Base-by-base conservation (phyloP, 2,797 vertebrate genomes). In the Ibycter americanus region DNA sequence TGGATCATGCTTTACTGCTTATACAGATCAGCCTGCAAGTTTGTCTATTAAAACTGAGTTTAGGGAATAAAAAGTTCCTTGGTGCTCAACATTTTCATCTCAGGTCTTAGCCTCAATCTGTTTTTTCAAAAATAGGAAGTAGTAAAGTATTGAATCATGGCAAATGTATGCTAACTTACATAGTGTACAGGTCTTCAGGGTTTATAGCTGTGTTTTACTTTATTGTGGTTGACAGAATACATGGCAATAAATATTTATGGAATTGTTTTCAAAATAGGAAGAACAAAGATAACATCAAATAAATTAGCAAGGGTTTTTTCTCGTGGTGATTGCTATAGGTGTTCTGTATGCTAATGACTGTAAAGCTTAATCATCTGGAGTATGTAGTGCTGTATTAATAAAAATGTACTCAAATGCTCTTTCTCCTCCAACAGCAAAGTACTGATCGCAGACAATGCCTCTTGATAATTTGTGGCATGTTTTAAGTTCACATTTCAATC, bases 241-340 rank as follows among this genome's bases (percentile, higher is more conserved):
- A 82, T 73, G 32, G 20, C 67, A 81, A 85, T 89, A 96, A 96
- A 93, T 96, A 94, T 96, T 85, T 92, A 93, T 85, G 44, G 52
- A 25, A 72, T 67, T 93, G 84, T 95, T 92, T 94, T 93, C 89
- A 87, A 93, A 93, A 92, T 31, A 87, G 23, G 52, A 90, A 87
- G 84, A 94, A 63, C 31, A 85, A 94, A 89, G 90, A 85, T 92
- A 92, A 65, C 49, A 92, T 93, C 89, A 87, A 87, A 67, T 89
- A 89, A 84, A 96, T 93, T 85, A 94, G 44, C 20, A 8, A 21
- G 2, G 19, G 47, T 42, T 70, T 81, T 89, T 90, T 51, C 44
- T 87, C 25, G 32, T 85, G 40, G 13, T 92, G 67, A 85, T 95
- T 93, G 67, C 71, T 92, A 71, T 87, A 67, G 74, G 47, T 96